phyloP scores from a whole-genome alignment of 2,113 vertebrate species.

The Sinocyclocheilus rhinocerous region DNA sequence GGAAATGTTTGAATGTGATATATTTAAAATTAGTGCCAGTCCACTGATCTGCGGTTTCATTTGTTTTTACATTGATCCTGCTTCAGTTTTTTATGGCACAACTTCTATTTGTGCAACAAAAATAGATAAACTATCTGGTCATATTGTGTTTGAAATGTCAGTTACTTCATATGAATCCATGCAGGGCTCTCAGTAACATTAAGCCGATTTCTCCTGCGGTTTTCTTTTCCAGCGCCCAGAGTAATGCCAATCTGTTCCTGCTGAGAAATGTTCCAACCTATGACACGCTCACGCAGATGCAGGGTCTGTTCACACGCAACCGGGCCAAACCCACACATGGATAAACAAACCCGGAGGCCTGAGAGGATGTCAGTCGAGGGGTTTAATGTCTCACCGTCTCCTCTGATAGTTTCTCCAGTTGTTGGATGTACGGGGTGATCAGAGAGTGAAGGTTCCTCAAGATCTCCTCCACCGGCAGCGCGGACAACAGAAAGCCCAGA shows the following conservation, averaged over 20 bases:
- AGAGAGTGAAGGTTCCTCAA: slow-evolving; percentile 95
- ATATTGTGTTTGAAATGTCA: neutral
- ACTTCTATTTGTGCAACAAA: neutral
- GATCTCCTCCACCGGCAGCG: slow-evolving; percentile 96
- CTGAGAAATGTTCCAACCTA: slow-evolving; percentile 75
- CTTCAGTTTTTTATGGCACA: neutral
- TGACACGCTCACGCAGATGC: slow-evolving; percentile 66
- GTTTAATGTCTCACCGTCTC: slow-evolving; percentile 83
- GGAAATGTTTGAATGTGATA: neutral
- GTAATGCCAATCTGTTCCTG: slow-evolving; percentile 75
- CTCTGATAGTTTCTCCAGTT: slow-evolving; percentile 94
- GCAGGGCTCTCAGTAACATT: neutral
- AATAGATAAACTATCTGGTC: neutral
- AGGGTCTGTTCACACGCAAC: slow-evolving; percentile 64
- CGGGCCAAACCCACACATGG: slow-evolving; percentile 58
- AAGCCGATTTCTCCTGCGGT: slow-evolving; percentile 54
- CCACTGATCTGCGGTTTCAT: neutral
- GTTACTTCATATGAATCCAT: neutral
- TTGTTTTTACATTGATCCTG: neutral
- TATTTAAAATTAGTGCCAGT: neutral
- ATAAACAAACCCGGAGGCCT: slow-evolving; percentile 17
- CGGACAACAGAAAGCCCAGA: slow-evolving; percentile 95
- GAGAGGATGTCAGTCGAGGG: neutral
- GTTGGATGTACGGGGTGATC: slow-evolving; percentile 98
- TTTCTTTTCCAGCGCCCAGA: slow-evolving; percentile 54